Conservation (phyloP, 2,888 invertebrate genomes). For the Tortrix viridana region DNA sequence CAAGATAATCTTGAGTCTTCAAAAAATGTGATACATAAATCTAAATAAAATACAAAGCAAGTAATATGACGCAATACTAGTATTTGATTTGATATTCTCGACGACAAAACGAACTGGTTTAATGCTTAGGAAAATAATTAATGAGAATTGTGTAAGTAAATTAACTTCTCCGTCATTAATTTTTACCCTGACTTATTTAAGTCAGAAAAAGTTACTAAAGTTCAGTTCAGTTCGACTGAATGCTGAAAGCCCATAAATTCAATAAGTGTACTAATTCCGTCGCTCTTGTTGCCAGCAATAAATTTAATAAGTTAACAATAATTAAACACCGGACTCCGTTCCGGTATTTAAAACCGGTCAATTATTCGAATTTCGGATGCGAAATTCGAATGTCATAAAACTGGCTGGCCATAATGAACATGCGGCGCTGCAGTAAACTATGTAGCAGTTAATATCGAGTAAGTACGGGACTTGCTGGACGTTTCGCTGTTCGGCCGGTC, state of each 20-base stretch:
- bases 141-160: background rate
- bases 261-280: constrained; percentile 31
- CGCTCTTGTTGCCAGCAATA: constrained; percentile 42
- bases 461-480: constrained; percentile 72
- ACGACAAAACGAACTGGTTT: too few species aligned
- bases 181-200: background rate
- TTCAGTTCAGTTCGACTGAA: too few species aligned
- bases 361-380: constrained; percentile 74
- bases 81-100: too few species aligned
- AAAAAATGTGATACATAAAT: too few species aligned
- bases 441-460: constrained; percentile 75
- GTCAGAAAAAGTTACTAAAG: constrained; percentile 17
- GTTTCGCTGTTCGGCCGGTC: constrained; percentile 63
- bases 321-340: constrained; percentile 57
- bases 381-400: constrained; percentile 77
- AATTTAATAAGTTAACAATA: constrained; percentile 53
- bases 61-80: too few species aligned
- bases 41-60: too few species aligned
- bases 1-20: too few species aligned
- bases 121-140: too few species aligned
- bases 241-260: constrained; percentile 27
- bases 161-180: background rate
- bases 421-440: constrained; percentile 75
- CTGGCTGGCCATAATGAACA: constrained; percentile 76
- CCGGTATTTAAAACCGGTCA: constrained; percentile 69